These are phyloP conservation scores for Drosophila lini DNA, from an alignment of 1,140 invertebrate genomes.

Conservation along the genomic window DNA sequence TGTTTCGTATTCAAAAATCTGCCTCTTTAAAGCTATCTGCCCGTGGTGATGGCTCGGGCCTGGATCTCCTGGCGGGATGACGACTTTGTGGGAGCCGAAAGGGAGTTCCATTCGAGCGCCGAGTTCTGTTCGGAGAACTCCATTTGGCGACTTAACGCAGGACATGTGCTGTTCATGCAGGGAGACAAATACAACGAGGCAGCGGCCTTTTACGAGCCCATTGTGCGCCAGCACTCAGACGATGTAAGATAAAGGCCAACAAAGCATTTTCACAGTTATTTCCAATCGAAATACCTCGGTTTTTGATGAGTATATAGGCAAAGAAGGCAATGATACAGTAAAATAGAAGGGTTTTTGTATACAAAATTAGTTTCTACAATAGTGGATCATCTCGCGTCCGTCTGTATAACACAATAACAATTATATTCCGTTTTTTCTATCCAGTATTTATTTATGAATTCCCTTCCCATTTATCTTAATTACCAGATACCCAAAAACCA, in stretches of 20 bases:
- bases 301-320: not conserved
- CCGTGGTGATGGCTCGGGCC: conserved; percentile 99
- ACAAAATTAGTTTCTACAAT: too few relatives aligned
- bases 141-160: conserved; percentile 97
- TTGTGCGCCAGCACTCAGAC: conserved; percentile 98
- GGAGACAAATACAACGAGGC: conserved; percentile 99
- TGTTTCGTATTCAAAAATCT: too few relatives aligned
- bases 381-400: too few relatives aligned
- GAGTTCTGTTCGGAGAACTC: conserved; percentile 99
- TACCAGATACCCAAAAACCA: not conserved
- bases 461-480: not conserved
- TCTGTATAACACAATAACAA: too few relatives aligned
- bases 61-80: conserved; percentile 99
- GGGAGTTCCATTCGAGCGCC: conserved; percentile 97
- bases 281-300: conserved; percentile 6
- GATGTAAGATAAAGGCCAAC: conserved; percentile 87
- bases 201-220: conserved; percentile 98
- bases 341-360: not conserved
- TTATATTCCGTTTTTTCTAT: too few relatives aligned
- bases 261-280: conserved; percentile 4
- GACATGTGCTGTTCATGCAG: conserved; percentile 99
- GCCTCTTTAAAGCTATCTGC: conserved; percentile 88
- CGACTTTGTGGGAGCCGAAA: conserved; percentile 97
- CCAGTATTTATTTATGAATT: not conserved
- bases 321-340: too few relatives aligned